A percentile compares a stretch with the other conserved stretches of the same genome.
phyloP scores from a whole-genome alignment of 1,140 invertebrate species.

The Drosophila bipectinata region DNA sequence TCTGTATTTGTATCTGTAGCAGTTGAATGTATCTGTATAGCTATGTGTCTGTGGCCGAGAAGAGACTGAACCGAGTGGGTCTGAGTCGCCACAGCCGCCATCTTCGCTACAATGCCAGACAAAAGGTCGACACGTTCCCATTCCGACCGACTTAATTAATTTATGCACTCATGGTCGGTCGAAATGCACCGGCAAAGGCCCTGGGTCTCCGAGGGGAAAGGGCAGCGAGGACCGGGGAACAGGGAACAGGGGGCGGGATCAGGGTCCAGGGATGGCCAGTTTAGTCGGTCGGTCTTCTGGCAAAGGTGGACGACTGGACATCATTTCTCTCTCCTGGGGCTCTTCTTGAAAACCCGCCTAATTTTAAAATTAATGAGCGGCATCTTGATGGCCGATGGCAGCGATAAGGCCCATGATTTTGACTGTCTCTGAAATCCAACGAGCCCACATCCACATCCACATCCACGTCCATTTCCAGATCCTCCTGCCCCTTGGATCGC shows the following conservation, averaged over 20 bases:
- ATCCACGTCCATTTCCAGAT: background rate
- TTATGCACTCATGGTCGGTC: conserved; percentile 79
- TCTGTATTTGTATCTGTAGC: conserved; percentile 12
- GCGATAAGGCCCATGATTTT: conserved; percentile 79
- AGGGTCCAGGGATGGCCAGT: conserved; percentile 25
- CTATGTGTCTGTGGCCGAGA: background rate
- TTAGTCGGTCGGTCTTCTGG: conserved; percentile 58
- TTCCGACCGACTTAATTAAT: conserved; percentile 83
- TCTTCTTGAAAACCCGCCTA: conserved; percentile 81
- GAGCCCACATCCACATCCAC: conserved; percentile 18
- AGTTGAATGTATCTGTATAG: background rate
- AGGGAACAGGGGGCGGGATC: background rate
- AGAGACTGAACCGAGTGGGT: conserved; percentile 14
- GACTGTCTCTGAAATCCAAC: conserved; percentile 54
- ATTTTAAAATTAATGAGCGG: conserved; percentile 84
- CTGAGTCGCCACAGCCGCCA: conserved; percentile 56
- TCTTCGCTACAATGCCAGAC: conserved; percentile 75
- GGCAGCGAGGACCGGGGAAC: background rate
- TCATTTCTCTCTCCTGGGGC: conserved; percentile 62
- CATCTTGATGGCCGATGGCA: conserved; percentile 83
- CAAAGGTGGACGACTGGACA: conserved; percentile 57
- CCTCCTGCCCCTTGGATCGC: conserved; percentile 40
- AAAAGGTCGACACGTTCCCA: conserved; percentile 83
- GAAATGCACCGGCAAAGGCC: conserved; percentile 54
- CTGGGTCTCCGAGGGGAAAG: background rate